Base-by-base conservation (phyloP, 2,113 vertebrate genomes). In the Sterna hirundo region DNA sequence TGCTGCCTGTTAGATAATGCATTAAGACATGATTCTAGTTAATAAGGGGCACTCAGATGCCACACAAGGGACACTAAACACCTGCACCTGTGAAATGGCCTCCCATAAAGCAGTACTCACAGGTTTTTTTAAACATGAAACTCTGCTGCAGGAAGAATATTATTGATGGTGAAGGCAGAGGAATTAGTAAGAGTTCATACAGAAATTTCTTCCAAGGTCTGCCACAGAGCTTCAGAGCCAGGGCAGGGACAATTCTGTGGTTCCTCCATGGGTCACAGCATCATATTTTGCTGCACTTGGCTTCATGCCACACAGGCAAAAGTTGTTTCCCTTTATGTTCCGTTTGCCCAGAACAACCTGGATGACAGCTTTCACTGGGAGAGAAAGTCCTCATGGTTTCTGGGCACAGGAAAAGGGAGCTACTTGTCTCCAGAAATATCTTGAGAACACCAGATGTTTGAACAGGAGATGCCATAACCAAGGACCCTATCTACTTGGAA, bases 371-470 rank as follows among this genome's bases (percentile, higher is more conserved):
- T 90, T 76, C 65, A 49, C 44, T 55, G 38, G 27, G 42, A 93
- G 17, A 90, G 16, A 93, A 86, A 36, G 40, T 46, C 44, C 23
- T 72, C 34, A 5, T 89, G 52, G 11, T 44, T 95, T 74, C 66
- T 70, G 34, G 60, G 29, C 32, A 52, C 23, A 82, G 74, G 51
- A 93, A 90, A 94, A 95, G 36, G 83, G 47, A 94, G 38, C 40
- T 84, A 83, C n/a, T 69, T 93, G 66, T 52, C 55, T 96, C 88
- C 42, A 87, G 74, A 98, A 96, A 84, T 74, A 83, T 62, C 83
- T 85, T 83, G 22, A 94, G 96, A 96, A 95, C 29, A 93, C 77
- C 94, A 97, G 92, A 92, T 96, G 86, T 97, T 97, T 92, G 72
- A 96, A 86, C 4, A 80, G 66, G 29, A 87, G 89, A 96, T 90